Conservation (phyloP, 2,113 vertebrate species). For the Peucedramus taeniatus region DNA sequence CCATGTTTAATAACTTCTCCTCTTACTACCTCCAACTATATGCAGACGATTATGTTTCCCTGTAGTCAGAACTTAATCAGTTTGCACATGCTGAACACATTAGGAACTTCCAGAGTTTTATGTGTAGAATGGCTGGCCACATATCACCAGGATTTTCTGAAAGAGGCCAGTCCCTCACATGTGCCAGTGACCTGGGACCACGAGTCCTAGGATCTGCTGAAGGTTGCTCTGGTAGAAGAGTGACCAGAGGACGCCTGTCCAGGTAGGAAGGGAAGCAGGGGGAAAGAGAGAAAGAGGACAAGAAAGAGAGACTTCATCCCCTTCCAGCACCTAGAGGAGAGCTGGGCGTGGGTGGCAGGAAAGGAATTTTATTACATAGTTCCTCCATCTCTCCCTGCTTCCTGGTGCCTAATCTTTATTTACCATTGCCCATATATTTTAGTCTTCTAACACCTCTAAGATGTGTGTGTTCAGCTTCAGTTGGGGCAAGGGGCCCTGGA, state of each 20-base stretch:
- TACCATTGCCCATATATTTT: background rate
- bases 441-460: background rate
- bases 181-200: background rate
- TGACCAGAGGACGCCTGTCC: accelerated
- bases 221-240: background rate
- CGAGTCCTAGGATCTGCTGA: background rate
- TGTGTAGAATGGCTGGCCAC: background rate
- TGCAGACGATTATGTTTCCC: background rate
- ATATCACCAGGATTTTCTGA: background rate
- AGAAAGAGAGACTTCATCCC: background rate
- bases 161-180: background rate
- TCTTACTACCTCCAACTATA: background rate
- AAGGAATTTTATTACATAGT: background rate
- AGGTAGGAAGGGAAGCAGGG: background rate
- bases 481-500: background rate
- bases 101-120: background rate
- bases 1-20: constrained; percentile 17
- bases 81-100: background rate
- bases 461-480: background rate
- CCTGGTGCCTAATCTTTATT: background rate
- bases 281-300: background rate
- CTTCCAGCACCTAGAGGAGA: background rate
- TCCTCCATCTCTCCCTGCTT: background rate
- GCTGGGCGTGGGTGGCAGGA: background rate
- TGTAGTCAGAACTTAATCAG: background rate